Evolutionary conservation across 2,888 invertebrate genomes (phyloP).

Genomic region (Cryptus viduatorius): DNA sequence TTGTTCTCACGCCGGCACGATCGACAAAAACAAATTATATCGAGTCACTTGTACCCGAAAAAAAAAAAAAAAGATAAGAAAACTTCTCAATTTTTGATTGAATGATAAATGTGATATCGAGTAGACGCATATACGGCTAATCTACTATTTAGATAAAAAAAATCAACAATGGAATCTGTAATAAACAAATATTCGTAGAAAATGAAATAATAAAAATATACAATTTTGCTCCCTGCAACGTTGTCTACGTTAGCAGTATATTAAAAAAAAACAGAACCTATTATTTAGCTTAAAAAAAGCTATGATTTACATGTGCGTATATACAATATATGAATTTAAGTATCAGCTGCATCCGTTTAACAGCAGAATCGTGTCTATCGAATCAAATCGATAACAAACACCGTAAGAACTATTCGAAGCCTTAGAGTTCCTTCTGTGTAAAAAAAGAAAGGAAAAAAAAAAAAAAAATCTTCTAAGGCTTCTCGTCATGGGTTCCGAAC

Average conservation of each 20-base stretch:
- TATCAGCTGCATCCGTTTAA: constrained; percentile 10
- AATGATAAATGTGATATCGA: constrained; percentile 55
- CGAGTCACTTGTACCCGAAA: constrained; percentile 12
- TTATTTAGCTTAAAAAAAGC: constrained; percentile 30
- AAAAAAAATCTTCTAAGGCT: constrained; percentile 31
- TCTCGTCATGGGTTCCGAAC: constrained; percentile 51
- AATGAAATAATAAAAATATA: constrained; percentile 40
- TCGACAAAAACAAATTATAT: constrained; percentile 33
- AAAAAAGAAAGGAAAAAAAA: neutral
- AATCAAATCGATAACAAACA: constrained; percentile 14
- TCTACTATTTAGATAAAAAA: constrained; percentile 29
- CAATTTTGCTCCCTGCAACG: constrained; percentile 15
- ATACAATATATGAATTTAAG: constrained; percentile 47
- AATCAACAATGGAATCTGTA: constrained; percentile 33
- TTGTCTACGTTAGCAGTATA: constrained; percentile 18
- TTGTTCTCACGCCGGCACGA: constrained; percentile 25
- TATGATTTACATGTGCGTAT: constrained; percentile 35
- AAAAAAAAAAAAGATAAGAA: neutral
- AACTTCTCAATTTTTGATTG: constrained; percentile 33
- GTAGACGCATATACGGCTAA: constrained; percentile 29
- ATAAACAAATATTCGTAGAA: constrained; percentile 59
- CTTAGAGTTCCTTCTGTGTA: neutral
- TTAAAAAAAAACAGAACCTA: constrained; percentile 32
- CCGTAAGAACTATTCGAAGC: constrained; percentile 9
- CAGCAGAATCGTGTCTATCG: neutral